Evolutionary conservation across 2,113 vertebrate species (phyloP), one percentile per base, ranked within the genome.

Genomic region (Garra rufa): DNA sequence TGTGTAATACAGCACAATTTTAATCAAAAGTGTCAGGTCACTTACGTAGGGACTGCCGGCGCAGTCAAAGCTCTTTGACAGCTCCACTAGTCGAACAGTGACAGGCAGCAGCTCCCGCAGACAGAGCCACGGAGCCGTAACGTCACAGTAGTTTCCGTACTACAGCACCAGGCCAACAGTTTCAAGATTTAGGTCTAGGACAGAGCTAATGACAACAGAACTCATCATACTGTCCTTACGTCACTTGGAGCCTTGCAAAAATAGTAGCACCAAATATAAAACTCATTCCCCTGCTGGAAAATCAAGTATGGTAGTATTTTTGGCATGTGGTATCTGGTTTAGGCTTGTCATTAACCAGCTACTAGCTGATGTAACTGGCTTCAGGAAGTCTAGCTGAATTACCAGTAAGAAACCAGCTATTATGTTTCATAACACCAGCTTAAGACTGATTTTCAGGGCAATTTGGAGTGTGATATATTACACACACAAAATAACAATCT

Each of bases 51-150:
- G 15, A 78, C 41, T 34, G 28, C 9, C 2, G 70, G 57, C 48
- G 19, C 38, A 74, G 70, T 76, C n/a, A 76, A 38, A 28, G 77
- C 61, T 14, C 28, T 24, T 46, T 83, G 74, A 78, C 79, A 74
- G 74, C 26, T 79, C 48, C 61, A 48, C 79, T 26, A 26, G 71
- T 73, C 55, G 77, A 9, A n/a, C 17, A 17, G 48, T 70, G 83
- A 70, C 65, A 85, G 69, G 69, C 83, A 44, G 69, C 55, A 19
- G 80, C 55, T 85, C 79, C 52, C 41, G 0, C 43, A 67, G 57
- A 63, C 59, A 80, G 41, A 81, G 52, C 24, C 59, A 43, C 15
- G 26, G 9, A 63, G 57, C 11, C 24, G 10, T 61, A 57, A 28
- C 41, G 63, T 48, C 61, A 69, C 26, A 46, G 44, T 24, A 44